Base-by-base conservation (phyloP, 2,113 vertebrate species). In the Dipodomys ordii region DNA sequence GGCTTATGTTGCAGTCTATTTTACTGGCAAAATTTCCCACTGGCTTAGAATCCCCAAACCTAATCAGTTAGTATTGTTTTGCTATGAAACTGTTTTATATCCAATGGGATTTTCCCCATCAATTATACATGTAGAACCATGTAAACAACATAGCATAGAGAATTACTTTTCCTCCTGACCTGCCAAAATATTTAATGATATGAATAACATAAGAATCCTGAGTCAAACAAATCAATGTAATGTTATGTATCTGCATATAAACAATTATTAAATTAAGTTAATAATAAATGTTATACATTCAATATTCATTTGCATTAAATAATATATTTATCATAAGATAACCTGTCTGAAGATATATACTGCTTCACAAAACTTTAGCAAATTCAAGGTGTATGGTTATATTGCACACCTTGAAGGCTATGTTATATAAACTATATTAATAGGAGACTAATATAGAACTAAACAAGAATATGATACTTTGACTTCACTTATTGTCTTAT, bases 41-140 rank as follows among this genome's bases (percentile, higher is more conserved):
- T 77, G 11, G 87, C 16, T 78, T 92, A 1, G 6, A 90, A 93
- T 49, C 93, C 67, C 71, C 71, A 95, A 88, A 81, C 8, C 32
- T 85, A 83, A 93, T 57, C 65, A 87, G 65, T 69, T 22, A 77
- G 39, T 67, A n/a, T 27, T 67, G 32, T 88, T 85, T 93, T 88
- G 49, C 49, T 76, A 71, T 88, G 83, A 86, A 91, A 77, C 53
- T 91, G 5, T 27, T 80, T 74, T 67, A 76, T 79, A 94, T 44
- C 46, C 65, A 92, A n/a, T 67, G 77, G 25, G 28, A 81, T 81
- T 79, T 49, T 6, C 13, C 6, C 12, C 81, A 74, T 79, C 76
- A 84, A 87, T 77, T 90, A 81, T 39, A 83, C 23, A 72, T 85
- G 13, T 69, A 87, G 28, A 90, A 69, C 19, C 25, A 84, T 4